A percentile compares a stretch with the other conserved stretches of the same genome.
Evolutionary conservation across 2,113 vertebrate genomes (phyloP).

Genomic region (Naja naja): DNA sequence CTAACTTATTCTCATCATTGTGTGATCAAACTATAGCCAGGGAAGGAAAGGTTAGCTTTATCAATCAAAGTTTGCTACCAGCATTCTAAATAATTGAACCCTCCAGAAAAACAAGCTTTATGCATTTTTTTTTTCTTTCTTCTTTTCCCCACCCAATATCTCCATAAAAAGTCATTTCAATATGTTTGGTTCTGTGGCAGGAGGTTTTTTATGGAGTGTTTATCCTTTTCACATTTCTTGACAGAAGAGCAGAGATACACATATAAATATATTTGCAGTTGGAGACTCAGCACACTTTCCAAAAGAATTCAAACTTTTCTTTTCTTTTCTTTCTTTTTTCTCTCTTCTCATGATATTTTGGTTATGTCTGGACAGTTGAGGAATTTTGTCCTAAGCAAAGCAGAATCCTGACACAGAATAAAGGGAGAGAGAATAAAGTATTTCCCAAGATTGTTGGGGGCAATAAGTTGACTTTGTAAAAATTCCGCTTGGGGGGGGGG

Average conservation of each 20-base stretch:
- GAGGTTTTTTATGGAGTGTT: slow-evolving; percentile 53
- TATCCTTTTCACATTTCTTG: slow-evolving; percentile 44
- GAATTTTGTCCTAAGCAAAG: neutral
- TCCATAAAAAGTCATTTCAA: slow-evolving; percentile 69
- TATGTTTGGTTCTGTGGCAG: slow-evolving; percentile 57
- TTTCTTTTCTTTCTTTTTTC: neutral
- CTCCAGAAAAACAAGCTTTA: slow-evolving; percentile 59
- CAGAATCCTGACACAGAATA: neutral
- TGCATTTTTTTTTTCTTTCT: slow-evolving; percentile 37
- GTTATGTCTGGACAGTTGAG: neutral
- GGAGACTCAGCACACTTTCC: neutral
- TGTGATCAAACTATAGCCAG: slow-evolving; percentile 64
- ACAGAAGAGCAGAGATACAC: slow-evolving; percentile 28
- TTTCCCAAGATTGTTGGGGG: too few relatives aligned
- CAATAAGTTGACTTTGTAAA: too few relatives aligned
- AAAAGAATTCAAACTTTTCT: neutral
- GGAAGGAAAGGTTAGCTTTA: slow-evolving; percentile 69
- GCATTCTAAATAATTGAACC: slow-evolving; percentile 71
- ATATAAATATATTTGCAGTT: slow-evolving; percentile 13
- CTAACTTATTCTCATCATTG: slow-evolving; percentile 65
- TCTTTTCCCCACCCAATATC: slow-evolving; percentile 51
- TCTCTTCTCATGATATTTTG: neutral
- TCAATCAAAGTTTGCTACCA: slow-evolving; percentile 68
- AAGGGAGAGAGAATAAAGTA: neutral
- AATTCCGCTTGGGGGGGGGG: too few relatives aligned